Conservation (phyloP, 2,797 vertebrate species). For the Acropternis orthonyx region DNA sequence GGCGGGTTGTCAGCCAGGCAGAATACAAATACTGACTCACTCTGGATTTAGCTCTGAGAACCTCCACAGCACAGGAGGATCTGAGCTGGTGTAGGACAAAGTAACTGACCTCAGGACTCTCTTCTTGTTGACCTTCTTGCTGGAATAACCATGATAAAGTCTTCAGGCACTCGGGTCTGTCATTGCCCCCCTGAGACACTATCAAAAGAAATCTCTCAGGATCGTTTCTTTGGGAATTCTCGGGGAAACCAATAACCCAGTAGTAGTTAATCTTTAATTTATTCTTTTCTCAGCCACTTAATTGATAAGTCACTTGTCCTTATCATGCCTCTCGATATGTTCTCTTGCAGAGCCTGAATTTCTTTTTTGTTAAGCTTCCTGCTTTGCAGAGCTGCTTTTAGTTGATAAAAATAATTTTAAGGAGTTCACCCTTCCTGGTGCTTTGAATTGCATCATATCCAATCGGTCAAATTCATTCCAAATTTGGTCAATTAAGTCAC, state of each 20-base stretch:
- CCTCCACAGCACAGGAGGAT: background rate
- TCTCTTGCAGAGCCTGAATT: background rate
- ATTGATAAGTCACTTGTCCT: background rate
- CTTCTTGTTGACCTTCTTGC: background rate
- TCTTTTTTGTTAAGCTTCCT: background rate
- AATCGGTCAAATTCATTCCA: background rate
- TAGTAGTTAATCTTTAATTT: background rate
- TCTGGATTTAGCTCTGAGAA: background rate
- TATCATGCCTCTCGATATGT: background rate
- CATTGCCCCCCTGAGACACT: background rate
- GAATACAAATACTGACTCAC: background rate
- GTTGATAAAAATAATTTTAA: background rate
- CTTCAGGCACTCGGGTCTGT: background rate
- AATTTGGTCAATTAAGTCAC: background rate
- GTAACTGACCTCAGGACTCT: background rate
- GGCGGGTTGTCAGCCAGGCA: background rate
- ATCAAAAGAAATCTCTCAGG: background rate
- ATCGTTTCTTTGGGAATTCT: background rate
- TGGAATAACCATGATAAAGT: background rate
- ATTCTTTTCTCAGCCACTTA: background rate
- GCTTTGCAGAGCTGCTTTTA: background rate
- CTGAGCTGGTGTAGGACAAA: background rate
- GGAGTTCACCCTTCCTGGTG: background rate
- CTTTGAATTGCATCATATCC: background rate
- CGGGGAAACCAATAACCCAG: background rate